Percentiles rank a stretch among this genome's conserved stretches.
Conservation (phyloP, 2,888 invertebrate species). For the Podotricha telesiphe region DNA sequence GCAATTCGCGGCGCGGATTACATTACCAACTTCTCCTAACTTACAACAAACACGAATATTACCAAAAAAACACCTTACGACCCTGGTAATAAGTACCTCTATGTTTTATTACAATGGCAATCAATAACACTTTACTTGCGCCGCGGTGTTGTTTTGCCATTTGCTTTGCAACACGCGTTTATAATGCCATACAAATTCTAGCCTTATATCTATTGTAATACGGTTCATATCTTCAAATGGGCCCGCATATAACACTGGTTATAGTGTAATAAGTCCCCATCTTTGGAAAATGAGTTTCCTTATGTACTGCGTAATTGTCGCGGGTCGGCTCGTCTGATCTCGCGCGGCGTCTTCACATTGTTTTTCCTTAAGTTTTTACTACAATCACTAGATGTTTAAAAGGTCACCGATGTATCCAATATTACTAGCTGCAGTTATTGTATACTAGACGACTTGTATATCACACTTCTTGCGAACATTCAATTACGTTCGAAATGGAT, state of each 20-base stretch:
- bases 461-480: slow-evolving; percentile 16
- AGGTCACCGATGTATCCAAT: slow-evolving; percentile 49
- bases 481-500: slow-evolving; percentile 16
- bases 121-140: slow-evolving; percentile 45
- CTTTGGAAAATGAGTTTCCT: slow-evolving; percentile 82
- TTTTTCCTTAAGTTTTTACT: slow-evolving; percentile 71
- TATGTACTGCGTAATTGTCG: slow-evolving; percentile 69
- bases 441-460: not conserved
- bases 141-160: slow-evolving; percentile 48
- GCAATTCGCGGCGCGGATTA: slow-evolving; percentile 73
- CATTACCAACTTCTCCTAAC: slow-evolving; percentile 49
- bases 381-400: slow-evolving; percentile 71
- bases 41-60: not conserved
- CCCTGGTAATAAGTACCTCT: slow-evolving; percentile 23
- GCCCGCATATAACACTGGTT: slow-evolving; percentile 48
- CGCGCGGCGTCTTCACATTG: slow-evolving; percentile 78
- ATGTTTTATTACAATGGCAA: slow-evolving; percentile 28
- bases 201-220: slow-evolving; percentile 43
- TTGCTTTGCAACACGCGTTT: slow-evolving; percentile 11
- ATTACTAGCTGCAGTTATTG: not conserved
- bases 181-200: slow-evolving; percentile 42
- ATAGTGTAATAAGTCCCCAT: slow-evolving; percentile 74
- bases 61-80: slow-evolving; percentile 45
- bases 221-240: not conserved
- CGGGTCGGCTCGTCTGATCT: slow-evolving; percentile 65